A percentile compares a stretch with the other conserved stretches of the same genome.
phyloP scores from a whole-genome alignment of 2,113 vertebrate species.

The Tinamus guttatus region DNA sequence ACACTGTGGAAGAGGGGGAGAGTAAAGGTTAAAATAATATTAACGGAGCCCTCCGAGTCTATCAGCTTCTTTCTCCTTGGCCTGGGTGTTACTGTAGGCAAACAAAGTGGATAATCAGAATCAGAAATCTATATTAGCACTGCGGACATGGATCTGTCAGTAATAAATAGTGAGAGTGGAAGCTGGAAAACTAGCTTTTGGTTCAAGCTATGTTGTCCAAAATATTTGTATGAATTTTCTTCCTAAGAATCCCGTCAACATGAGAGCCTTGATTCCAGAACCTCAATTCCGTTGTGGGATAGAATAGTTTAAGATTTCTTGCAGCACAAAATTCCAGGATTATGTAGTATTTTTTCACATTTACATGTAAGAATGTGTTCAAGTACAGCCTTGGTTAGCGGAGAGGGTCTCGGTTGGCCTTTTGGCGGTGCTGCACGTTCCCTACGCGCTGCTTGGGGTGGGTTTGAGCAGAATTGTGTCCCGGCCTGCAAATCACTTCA shows the following conservation, averaged over 20 bases:
- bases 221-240: neutral
- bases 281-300: neutral
- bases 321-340: neutral
- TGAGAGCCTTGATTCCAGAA: neutral
- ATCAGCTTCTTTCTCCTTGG: constrained; percentile 36
- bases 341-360: neutral
- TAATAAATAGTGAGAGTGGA: neutral
- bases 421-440: fast-evolving
- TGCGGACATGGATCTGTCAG: constrained; percentile 1
- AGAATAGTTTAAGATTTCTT: neutral
- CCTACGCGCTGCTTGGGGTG: neutral
- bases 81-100: constrained; percentile 25
- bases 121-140: neutral
- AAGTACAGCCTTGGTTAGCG: neutral
- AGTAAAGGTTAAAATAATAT: constrained; percentile 70
- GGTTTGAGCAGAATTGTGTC: neutral
- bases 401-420: neutral
- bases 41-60: constrained; percentile 54
- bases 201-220: neutral
- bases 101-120: constrained; percentile 35
- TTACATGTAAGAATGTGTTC: neutral
- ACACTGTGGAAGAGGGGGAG: constrained; percentile 48
- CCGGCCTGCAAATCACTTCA: neutral
- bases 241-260: neutral
- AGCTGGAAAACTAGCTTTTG: neutral